phyloP scores from a whole-genome alignment of 2,797 vertebrate genomes.

The Morus bassanus region DNA sequence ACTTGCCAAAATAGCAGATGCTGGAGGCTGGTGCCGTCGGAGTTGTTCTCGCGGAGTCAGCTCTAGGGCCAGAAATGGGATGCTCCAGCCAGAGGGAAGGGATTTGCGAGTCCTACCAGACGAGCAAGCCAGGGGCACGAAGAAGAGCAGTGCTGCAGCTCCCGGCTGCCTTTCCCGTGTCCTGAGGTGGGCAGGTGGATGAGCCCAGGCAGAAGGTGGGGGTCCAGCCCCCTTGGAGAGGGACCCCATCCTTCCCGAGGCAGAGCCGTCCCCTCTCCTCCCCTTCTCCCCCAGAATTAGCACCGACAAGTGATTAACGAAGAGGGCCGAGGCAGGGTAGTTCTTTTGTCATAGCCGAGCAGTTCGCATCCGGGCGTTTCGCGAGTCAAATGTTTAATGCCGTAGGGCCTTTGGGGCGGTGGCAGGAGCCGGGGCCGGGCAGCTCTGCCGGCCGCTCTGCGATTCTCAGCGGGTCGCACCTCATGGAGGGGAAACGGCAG shows the following conservation, averaged over 20 bases:
- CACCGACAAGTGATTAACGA: accelerated
- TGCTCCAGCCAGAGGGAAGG: background rate
- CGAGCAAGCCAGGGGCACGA: background rate
- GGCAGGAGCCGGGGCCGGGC: background rate
- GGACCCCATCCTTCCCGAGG: background rate
- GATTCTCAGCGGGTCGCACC: background rate
- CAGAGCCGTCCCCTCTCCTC: background rate
- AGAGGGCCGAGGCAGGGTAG: background rate
- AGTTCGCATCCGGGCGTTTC: too few species aligned
- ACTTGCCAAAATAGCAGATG: background rate
- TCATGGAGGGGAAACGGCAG: background rate
- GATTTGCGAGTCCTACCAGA: background rate
- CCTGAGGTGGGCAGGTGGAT: background rate
- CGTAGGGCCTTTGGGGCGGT: accelerated
- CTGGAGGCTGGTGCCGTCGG: background rate
- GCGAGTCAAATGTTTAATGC: background rate
- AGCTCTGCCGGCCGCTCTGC: background rate
- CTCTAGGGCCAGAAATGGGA: background rate
- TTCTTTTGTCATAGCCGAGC: background rate
- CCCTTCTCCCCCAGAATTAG: background rate
- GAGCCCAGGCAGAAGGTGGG: background rate
- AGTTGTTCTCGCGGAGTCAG: background rate
- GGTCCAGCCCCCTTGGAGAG: background rate
- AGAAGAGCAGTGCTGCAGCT: background rate
- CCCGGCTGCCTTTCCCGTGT: background rate